phyloP scores from a whole-genome alignment of 1,140 invertebrate species.

The Ladona fulva region DNA sequence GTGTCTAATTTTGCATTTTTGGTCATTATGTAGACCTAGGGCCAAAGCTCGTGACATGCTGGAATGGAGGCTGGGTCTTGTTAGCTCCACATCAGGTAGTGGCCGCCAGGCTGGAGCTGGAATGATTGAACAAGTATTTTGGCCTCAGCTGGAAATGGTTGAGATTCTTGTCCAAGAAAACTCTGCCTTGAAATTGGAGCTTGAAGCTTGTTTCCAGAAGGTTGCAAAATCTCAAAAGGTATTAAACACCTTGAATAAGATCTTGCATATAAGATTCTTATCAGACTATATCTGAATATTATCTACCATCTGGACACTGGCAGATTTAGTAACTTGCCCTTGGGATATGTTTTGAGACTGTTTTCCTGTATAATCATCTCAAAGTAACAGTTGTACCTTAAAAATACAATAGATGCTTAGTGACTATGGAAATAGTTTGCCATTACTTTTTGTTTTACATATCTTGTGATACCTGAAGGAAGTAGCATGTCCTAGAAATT shows the following conservation, averaged over 20 bases:
- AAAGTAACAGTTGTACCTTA: too few relatives aligned
- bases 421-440: too few relatives aligned
- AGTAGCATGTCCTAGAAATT: too few relatives aligned
- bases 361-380: too few relatives aligned
- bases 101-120: neutral
- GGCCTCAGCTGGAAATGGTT: conserved; percentile 64
- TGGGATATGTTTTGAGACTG: too few relatives aligned
- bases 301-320: too few relatives aligned
- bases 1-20: neutral
- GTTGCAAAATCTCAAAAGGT: conserved; percentile 83
- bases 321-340: too few relatives aligned
- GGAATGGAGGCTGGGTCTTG: neutral
- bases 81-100: neutral
- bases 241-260: conserved; percentile 19
- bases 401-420: too few relatives aligned
- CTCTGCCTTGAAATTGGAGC: conserved; percentile 66
- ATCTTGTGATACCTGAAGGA: too few relatives aligned
- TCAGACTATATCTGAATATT: too few relatives aligned
- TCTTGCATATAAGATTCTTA: too few relatives aligned
- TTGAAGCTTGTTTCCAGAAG: conserved; percentile 69
- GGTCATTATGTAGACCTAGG: neutral
- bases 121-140: conserved; percentile 37
- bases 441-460: too few relatives aligned
- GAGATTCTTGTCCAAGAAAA: conserved; percentile 81
- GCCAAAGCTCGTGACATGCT: neutral